Percentiles rank a stretch among this genome's conserved stretches.
Evolutionary conservation across 2,888 invertebrate genomes (phyloP).

Genomic region (Plebejus argus): DNA sequence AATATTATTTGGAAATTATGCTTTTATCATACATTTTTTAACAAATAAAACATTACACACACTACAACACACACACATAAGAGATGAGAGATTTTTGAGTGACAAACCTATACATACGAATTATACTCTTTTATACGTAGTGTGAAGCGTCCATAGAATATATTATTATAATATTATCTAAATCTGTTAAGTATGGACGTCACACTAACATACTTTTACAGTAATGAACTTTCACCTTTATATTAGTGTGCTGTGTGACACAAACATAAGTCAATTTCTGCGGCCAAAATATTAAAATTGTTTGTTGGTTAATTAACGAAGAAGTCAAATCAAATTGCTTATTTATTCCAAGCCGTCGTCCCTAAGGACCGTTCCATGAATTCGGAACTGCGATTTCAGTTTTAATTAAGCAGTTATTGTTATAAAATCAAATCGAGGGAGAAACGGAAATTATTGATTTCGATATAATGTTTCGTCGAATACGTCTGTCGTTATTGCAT

Average conservation of each 20-base stretch:
- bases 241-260: background rate
- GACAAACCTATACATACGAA: too few species aligned
- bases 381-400: constrained; percentile 5
- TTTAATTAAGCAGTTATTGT: constrained; percentile 15
- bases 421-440: constrained; percentile 4
- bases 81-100: too few species aligned
- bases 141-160: too few species aligned
- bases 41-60: too few species aligned
- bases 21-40: too few species aligned
- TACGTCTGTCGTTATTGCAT: background rate
- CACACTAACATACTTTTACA: too few species aligned
- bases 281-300: background rate
- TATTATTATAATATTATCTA: too few species aligned
- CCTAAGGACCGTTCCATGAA: background rate
- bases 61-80: too few species aligned
- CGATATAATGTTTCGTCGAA: background rate
- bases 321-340: constrained; percentile 5
- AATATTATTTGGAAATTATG: too few species aligned
- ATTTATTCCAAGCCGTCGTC: constrained; percentile 11
- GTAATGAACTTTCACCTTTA: too few species aligned
- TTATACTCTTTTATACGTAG: too few species aligned
- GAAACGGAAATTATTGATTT: constrained; percentile 19
- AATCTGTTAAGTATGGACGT: too few species aligned
- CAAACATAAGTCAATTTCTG: background rate
- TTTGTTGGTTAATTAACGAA: background rate